These are phyloP conservation scores for Siderastrea siderea DNA, from an alignment of 92 coral and sea anemone species.

Conservation along the genomic window DNA sequence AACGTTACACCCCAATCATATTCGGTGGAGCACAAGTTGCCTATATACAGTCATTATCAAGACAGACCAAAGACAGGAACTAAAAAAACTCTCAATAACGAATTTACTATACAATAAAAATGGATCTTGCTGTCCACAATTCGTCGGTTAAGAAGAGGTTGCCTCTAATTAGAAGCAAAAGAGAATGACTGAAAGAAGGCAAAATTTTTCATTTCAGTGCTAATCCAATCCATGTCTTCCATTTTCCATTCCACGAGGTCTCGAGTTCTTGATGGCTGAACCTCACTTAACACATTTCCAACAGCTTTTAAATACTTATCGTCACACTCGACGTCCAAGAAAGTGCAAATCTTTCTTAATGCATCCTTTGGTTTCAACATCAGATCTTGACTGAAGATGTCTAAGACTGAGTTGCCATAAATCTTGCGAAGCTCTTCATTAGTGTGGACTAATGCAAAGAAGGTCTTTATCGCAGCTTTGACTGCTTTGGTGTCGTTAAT, in stretches of 20 bases:
- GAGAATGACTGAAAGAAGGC: slow-evolving; percentile 34
- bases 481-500: slow-evolving; percentile 4
- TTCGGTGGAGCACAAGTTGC: too few relatives aligned
- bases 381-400: slow-evolving; percentile 40
- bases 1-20: too few relatives aligned
- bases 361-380: slow-evolving; percentile 35
- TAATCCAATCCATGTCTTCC: slow-evolving; percentile 30
- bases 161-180: background rate
- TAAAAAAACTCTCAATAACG: too few relatives aligned
- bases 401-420: slow-evolving; percentile 56
- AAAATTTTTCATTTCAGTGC: slow-evolving; percentile 29
- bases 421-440: slow-evolving; percentile 29
- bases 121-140: too few relatives aligned
- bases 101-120: too few relatives aligned
- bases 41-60: too few relatives aligned
- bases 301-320: slow-evolving; percentile 45
- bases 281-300: slow-evolving; percentile 4
- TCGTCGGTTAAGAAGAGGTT: background rate
- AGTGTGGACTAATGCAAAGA: slow-evolving; percentile 11
- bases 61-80: too few relatives aligned
- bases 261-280: slow-evolving; percentile 12
- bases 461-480: background rate
- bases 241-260: slow-evolving; percentile 24
- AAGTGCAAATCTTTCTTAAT: slow-evolving; percentile 46
- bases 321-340: slow-evolving; percentile 49